phyloP scores from a whole-genome alignment of 2,888 invertebrate genomes.

The Leistus spinibarbis region DNA sequence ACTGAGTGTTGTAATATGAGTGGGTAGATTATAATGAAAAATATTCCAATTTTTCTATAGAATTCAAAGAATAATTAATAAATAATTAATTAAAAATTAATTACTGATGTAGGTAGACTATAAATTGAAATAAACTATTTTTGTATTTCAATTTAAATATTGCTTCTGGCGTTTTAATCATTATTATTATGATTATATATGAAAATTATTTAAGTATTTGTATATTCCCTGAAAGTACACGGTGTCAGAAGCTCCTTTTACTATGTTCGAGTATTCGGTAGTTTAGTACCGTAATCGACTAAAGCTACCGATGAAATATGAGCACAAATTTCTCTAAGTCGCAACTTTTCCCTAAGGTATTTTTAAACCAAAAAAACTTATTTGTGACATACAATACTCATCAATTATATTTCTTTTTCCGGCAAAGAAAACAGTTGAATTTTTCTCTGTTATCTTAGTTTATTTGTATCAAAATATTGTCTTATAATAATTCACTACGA shows the following conservation, averaged over 20 bases:
- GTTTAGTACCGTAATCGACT: neutral
- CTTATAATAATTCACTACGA: neutral
- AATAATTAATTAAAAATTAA: neutral
- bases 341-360: conserved; percentile 11
- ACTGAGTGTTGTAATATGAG: neutral
- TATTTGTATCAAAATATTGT: neutral
- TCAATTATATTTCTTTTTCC: conserved; percentile 30
- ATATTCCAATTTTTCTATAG: neutral
- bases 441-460: neutral
- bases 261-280: neutral
- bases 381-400: conserved; percentile 28
- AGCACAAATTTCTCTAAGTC: neutral
- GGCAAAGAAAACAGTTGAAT: neutral
- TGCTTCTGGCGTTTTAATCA: too few species aligned
- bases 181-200: too few species aligned
- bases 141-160: too few species aligned
- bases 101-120: neutral
- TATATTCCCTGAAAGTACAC: neutral
- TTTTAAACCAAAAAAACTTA: conserved; percentile 29
- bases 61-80: neutral
- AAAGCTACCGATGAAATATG: neutral
- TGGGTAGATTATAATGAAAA: neutral
- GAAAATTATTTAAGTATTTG: too few species aligned
- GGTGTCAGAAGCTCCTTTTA: too few species aligned
- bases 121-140: too few species aligned